A percentile compares a stretch with the other conserved stretches of the same genome.
Evolutionary conservation across 2,113 vertebrate genomes (phyloP).

Genomic region (Morone chrysops): DNA sequence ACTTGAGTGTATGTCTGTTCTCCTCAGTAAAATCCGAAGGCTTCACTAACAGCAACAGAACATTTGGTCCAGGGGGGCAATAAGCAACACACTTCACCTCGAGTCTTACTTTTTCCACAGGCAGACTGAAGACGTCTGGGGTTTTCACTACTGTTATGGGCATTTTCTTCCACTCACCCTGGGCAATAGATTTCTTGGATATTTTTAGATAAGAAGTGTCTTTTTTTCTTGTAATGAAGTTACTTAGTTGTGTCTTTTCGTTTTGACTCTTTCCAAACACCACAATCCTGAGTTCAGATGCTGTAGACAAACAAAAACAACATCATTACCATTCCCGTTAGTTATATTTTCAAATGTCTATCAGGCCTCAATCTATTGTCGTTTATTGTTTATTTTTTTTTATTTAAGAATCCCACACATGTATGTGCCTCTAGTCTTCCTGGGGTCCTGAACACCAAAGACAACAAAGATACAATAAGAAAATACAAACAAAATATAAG

Average conservation of each 20-base stretch:
- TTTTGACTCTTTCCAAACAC: constrained; percentile 48
- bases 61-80: constrained; percentile 55
- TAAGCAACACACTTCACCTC: neutral
- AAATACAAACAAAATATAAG: no score
- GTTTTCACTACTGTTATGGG: constrained; percentile 1
- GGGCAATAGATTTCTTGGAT: neutral
- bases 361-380: no score
- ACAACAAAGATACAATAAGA: no score
- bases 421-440: no score
- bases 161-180: neutral
- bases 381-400: no score
- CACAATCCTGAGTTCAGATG: constrained; percentile 39
- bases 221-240: neutral
- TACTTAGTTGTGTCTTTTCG: constrained; percentile 3
- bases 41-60: constrained; percentile 48
- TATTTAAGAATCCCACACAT: no score
- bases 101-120: rapidly evolving
- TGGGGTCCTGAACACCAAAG: no score
- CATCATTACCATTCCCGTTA: no score
- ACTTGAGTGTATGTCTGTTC: neutral
- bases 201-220: no score
- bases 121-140: neutral
- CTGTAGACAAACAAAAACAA: constrained; percentile 36
- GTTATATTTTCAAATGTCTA: no score
- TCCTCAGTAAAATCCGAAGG: constrained; percentile 32